phyloP scores from a whole-genome alignment of 2,888 invertebrate species.

The Dryococelus australis region DNA sequence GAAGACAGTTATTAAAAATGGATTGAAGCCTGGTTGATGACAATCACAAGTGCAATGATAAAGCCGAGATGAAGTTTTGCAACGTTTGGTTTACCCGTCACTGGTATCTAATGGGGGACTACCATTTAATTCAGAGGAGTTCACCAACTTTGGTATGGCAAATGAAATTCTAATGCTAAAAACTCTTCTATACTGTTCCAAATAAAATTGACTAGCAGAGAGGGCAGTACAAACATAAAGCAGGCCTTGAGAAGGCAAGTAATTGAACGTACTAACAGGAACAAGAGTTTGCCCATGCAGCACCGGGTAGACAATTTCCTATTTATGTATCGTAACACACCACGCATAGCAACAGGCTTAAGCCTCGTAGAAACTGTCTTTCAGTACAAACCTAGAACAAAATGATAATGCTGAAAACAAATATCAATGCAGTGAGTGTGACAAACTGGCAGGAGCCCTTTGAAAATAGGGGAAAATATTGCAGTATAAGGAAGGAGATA shows the following conservation, averaged over 20 bases:
- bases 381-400: too few relatives aligned
- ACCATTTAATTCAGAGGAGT: too few relatives aligned
- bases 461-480: too few relatives aligned
- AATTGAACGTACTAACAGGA: background rate
- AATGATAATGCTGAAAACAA: background rate
- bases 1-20: constrained; percentile 34
- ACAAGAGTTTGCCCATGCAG: background rate
- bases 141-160: constrained; percentile 12
- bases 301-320: constrained; percentile 28
- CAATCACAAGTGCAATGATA: constrained; percentile 3
- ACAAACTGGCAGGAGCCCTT: too few relatives aligned
- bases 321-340: constrained; percentile 22
- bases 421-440: too few relatives aligned
- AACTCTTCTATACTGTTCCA: constrained; percentile 28
- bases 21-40: constrained; percentile 33
- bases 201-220: constrained; percentile 34
- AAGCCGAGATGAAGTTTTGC: constrained; percentile 26
- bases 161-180: constrained; percentile 28
- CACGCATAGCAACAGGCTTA: background rate
- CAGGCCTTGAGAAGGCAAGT: constrained; percentile 9
- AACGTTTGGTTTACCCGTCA: too few relatives aligned
- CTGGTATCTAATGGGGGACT: constrained; percentile 37
- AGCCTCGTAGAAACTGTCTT: background rate
- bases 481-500: too few relatives aligned
- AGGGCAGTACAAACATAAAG: too few relatives aligned